Conservation (phyloP, 1,140 invertebrate genomes). For the Mizuhopecten yessoensis region DNA sequence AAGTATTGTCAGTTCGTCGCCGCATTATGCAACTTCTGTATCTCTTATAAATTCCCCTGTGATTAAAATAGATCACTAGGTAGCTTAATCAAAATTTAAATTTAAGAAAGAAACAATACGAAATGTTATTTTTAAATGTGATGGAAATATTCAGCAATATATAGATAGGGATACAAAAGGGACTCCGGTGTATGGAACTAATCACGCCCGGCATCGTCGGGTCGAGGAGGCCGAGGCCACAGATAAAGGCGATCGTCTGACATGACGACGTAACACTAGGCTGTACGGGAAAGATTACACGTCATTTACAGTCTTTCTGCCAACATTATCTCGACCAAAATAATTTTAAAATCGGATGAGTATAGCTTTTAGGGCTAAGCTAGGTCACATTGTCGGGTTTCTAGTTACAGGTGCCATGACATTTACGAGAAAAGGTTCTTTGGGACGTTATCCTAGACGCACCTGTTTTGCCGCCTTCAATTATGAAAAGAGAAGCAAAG, state of each 20-base stretch:
- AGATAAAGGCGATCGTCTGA: constrained; percentile 20
- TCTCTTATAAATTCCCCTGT: no score
- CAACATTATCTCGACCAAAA: constrained; percentile 12
- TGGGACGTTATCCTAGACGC: not conserved
- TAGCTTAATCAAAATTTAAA: not conserved
- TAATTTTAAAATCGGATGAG: constrained; percentile 35
- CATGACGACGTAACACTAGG: constrained; percentile 15
- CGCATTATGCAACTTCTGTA: not conserved
- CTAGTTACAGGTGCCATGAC: constrained; percentile 1
- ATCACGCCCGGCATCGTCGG: not conserved
- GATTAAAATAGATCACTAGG: not conserved
- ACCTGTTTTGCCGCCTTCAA: constrained; percentile 28
- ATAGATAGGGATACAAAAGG: not conserved
- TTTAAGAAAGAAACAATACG: not conserved
- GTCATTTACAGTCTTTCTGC: constrained; percentile 3
- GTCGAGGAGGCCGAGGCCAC: not conserved
- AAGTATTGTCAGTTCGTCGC: not conserved
- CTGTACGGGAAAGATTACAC: not conserved
- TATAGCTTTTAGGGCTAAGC: constrained; percentile 20
- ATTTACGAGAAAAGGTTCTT: constrained; percentile 33
- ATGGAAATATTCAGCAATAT: not conserved
- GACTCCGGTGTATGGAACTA: not conserved
- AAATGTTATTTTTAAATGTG: not conserved
- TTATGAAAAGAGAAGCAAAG: not conserved
- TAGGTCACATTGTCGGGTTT: constrained; percentile 37